Conservation (phyloP, 2,797 vertebrate genomes). For the Etheostoma nigrum region DNA sequence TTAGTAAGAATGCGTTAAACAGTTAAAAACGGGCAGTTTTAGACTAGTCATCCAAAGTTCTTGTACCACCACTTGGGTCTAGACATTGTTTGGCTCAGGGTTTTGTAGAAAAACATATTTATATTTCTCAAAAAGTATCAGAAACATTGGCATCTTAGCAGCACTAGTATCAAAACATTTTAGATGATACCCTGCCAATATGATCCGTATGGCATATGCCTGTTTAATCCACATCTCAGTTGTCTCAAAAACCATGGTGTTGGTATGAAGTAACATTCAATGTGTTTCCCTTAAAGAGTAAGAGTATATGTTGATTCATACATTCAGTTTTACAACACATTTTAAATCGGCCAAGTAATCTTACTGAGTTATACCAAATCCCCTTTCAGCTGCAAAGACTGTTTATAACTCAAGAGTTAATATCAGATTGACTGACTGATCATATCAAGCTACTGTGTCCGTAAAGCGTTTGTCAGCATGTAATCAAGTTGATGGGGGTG, state of each 20-base stretch:
- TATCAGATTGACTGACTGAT: slow-evolving; percentile 27
- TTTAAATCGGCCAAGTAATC: neutral
- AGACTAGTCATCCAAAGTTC: neutral
- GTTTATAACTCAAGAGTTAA: slow-evolving; percentile 21
- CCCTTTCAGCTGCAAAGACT: slow-evolving; percentile 1
- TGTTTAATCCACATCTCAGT: neutral
- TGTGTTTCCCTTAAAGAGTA: neutral
- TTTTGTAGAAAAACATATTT: neutral
- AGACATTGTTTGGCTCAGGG: neutral
- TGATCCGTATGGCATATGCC: neutral
- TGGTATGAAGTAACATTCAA: neutral
- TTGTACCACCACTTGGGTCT: neutral
- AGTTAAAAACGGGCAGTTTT: neutral
- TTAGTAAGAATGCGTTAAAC: neutral
- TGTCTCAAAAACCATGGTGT: neutral
- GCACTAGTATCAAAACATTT: neutral
- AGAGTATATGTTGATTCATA: neutral
- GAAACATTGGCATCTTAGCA: neutral
- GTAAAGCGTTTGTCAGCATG: slow-evolving; percentile 47
- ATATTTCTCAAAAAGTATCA: neutral
- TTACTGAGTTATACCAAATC: neutral
- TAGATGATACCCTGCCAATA: neutral
- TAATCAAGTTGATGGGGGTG: slow-evolving; percentile 67
- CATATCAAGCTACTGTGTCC: slow-evolving; percentile 18
- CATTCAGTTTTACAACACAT: neutral